phyloP scores from a whole-genome alignment of 2,113 vertebrate species.

The Onychorhynchus coronatus region DNA sequence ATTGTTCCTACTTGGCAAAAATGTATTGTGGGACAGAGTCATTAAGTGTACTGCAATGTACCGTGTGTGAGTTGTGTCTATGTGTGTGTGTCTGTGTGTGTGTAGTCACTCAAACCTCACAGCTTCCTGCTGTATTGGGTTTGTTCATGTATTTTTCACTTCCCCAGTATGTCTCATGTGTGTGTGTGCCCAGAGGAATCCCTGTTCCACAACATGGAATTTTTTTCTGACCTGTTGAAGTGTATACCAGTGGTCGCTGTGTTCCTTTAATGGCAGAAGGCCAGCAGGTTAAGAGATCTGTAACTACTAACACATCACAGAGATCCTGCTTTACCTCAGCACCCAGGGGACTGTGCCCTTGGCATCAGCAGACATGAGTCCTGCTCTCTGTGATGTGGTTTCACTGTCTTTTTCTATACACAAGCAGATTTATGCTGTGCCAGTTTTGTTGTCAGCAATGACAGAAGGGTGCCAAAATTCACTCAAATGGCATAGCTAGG shows the following conservation, averaged over 20 bases:
- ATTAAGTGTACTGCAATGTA: background rate
- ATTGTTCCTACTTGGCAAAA: slow-evolving; percentile 61
- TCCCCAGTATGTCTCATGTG: background rate
- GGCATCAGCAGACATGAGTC: background rate
- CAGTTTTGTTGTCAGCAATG: slow-evolving; percentile 10
- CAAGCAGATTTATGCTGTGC: background rate
- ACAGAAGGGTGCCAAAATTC: slow-evolving; percentile 40
- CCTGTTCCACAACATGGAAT: background rate
- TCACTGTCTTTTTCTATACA: background rate
- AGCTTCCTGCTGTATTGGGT: background rate
- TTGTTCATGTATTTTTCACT: background rate
- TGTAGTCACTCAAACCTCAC: background rate
- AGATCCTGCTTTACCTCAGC: slow-evolving; percentile 2
- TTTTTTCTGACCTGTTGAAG: background rate
- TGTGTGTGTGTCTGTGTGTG: background rate
- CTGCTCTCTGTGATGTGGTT: background rate
- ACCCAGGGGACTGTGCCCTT: background rate
- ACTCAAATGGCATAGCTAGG: slow-evolving; percentile 19
- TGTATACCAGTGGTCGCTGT: background rate
- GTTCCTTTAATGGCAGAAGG: background rate
- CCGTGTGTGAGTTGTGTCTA: background rate
- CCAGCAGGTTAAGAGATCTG: slow-evolving; percentile 10
- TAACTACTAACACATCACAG: background rate
- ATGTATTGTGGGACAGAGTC: slow-evolving; percentile 30
- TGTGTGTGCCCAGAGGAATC: background rate